Percentiles rank a stretch among this genome's conserved stretches.
phyloP scores from a whole-genome alignment of 1,140 invertebrate species.

The Drosophila navojoa region DNA sequence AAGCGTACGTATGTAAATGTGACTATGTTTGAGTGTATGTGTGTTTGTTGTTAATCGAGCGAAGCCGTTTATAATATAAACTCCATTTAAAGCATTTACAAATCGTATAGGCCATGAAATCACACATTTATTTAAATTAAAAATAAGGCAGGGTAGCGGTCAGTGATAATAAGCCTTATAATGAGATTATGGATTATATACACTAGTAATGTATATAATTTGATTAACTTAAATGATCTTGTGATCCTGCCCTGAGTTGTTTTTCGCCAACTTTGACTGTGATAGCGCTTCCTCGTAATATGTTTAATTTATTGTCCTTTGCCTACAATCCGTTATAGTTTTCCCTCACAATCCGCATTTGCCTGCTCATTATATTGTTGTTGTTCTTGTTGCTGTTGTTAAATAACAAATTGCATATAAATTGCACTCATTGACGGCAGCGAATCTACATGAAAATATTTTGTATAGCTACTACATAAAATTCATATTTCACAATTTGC shows the following conservation, averaged over 20 bases:
- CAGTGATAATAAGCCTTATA: too few species aligned
- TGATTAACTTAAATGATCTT: background rate
- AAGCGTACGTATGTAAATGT: background rate
- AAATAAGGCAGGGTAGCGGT: too few species aligned
- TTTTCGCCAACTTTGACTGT: conserved; percentile 1
- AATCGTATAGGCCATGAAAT: background rate
- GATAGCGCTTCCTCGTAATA: conserved; percentile 11
- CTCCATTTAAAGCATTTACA: background rate
- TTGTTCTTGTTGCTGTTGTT: conserved; percentile 27
- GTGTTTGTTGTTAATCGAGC: conserved; percentile 3
- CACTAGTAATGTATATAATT: too few species aligned
- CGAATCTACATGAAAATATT: conserved; percentile 68
- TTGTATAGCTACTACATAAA: conserved; percentile 54
- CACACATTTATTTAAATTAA: too few species aligned
- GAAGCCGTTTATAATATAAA: conserved; percentile 3
- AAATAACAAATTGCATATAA: conserved; percentile 70
- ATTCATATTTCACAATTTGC: conserved; percentile 59
- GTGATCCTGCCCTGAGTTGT: background rate
- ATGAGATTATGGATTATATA: too few species aligned
- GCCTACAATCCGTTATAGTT: conserved; percentile 3
- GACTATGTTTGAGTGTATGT: background rate
- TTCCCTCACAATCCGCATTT: conserved; percentile 16
- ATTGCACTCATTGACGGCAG: conserved; percentile 68
- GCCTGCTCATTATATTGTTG: conserved; percentile 30
- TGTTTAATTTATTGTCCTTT: conserved; percentile 23